Percentiles rank a stretch among this genome's conserved stretches.
Conservation (phyloP, 1,140 invertebrate genomes). For the Drosophila pandora region DNA sequence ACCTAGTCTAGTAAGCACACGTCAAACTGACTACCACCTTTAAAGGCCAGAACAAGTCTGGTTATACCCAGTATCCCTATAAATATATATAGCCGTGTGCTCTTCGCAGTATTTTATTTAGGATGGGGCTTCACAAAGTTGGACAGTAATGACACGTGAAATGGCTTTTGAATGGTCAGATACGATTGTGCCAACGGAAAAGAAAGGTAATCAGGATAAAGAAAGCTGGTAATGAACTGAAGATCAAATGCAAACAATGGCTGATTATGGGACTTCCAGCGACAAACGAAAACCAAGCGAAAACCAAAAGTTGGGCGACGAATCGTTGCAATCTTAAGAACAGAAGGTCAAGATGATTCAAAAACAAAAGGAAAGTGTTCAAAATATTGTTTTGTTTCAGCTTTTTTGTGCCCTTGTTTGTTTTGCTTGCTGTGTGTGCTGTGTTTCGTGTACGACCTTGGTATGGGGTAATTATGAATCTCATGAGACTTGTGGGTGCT, state of each 20-base stretch:
- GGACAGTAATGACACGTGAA: conserved; percentile 82
- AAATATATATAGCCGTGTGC: conserved; percentile 59
- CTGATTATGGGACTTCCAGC: conserved; percentile 38
- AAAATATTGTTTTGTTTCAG: conserved; percentile 44
- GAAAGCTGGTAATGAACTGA: conserved; percentile 46
- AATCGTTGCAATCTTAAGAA: conserved; percentile 17
- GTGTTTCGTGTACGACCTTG: conserved; percentile 10
- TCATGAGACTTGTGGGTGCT: conserved; percentile 33
- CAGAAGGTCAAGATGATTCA: conserved; percentile 28
- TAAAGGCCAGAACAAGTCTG: not conserved
- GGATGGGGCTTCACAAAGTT: conserved; percentile 78
- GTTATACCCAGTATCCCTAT: not conserved
- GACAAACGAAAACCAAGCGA: conserved; percentile 21
- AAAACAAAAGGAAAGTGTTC: conserved; percentile 46
- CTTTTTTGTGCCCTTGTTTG: conserved; percentile 30
- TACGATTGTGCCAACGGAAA: conserved; percentile 66
- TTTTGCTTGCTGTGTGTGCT: conserved; percentile 19
- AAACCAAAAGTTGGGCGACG: conserved; percentile 27
- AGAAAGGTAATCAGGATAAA: conserved; percentile 15
- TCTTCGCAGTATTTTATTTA: conserved; percentile 80
- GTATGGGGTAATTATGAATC: conserved; percentile 59
- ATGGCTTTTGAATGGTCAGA: conserved; percentile 82
- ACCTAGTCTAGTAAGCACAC: too few species aligned
- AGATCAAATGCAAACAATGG: conserved; percentile 50
- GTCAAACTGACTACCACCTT: not conserved